Base-by-base conservation (phyloP, 2,113 vertebrate species). In the Alligator sinensis region DNA sequence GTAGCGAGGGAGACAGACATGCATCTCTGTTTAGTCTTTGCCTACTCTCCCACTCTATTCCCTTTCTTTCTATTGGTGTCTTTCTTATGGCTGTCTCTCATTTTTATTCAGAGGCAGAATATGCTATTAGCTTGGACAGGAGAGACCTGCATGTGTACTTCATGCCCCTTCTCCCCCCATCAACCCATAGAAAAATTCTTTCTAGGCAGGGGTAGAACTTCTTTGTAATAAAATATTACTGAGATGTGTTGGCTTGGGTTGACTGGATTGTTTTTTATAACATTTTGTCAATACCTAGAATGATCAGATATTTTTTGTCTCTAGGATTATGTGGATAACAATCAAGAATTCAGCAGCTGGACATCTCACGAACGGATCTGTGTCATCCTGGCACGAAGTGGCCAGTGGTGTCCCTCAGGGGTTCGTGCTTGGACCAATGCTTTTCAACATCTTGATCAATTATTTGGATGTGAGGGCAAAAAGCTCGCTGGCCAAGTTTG, bases 61-160 rank as follows among this genome's bases (percentile, higher is more conserved):
- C 30, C 21, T 63, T 30, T 74, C 24, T 47, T 47, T 47, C 47
- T 47, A 47, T 47, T 47, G 47, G 47, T 47, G 47, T 47, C 47
- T 9, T 47, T 47, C 47, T 47, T 47, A 47, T 47, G 47, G 47
- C 7, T 47, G 47, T 47, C 47, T 47, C 47, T 47, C 27, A 28
- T 15, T n/a, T 86, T 90, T 24, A 47, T 59, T 57, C 59, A 82
- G 10, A 54, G 6, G n/a, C 19, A 91, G 57, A 85, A 93, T 93
- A 87, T 63, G 3, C 11, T 38, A 47, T 82, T 62, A 57, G 27
- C 77, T 24, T 57, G 76, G 59, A 4, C 89, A 12, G 68, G 5
- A 64, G 0, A 1, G 0, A 80, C 15, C n/a, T 66, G 14, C 55
- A 59, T 19, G 80, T 9, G 9, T 47, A 47, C 47, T 47, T 47